Conservation (phyloP, 37 sponge, comb jelly and placozoan genomes). For the Amphimedon queenslandica region DNA sequence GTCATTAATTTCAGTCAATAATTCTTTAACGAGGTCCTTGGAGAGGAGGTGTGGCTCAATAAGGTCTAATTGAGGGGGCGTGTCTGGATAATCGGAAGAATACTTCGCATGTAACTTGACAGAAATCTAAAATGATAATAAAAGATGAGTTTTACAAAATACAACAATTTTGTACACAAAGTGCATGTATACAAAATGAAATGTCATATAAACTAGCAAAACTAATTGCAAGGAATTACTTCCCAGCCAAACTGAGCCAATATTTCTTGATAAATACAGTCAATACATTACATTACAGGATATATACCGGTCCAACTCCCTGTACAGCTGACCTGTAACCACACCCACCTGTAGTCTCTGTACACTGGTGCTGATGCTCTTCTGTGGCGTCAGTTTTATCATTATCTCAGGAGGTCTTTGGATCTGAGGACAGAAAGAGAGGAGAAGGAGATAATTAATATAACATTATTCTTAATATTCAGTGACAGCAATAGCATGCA, state of each 20-base stretch:
- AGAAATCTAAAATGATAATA: constrained; percentile 22
- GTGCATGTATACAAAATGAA: too few relatives aligned
- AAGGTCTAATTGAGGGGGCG: constrained; percentile 35
- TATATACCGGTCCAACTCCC: too few relatives aligned
- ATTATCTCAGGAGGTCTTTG: constrained; percentile 58
- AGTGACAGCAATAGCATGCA: too few relatives aligned
- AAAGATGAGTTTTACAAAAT: too few relatives aligned
- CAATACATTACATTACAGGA: too few relatives aligned
- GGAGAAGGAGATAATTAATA: neutral
- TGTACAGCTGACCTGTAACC: too few relatives aligned
- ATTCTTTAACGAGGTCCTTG: constrained; percentile 38
- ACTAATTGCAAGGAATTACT: too few relatives aligned
- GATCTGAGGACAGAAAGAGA: constrained; percentile 32
- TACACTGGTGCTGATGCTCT: constrained; percentile 42
- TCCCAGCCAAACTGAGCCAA: too few relatives aligned
- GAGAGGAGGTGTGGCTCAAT: constrained; percentile 22
- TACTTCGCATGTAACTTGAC: constrained; percentile 50
- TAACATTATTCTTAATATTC: neutral
- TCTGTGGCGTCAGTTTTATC: constrained; percentile 49
- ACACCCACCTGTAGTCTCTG: neutral
- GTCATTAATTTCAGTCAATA: constrained; percentile 29
- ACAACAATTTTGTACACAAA: too few relatives aligned
- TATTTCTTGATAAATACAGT: too few relatives aligned
- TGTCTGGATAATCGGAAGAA: constrained; percentile 71
- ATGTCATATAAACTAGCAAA: too few relatives aligned